Evolutionary conservation across 2,797 vertebrate species (phyloP).

Genomic region (Enteromius treurensis): DNA sequence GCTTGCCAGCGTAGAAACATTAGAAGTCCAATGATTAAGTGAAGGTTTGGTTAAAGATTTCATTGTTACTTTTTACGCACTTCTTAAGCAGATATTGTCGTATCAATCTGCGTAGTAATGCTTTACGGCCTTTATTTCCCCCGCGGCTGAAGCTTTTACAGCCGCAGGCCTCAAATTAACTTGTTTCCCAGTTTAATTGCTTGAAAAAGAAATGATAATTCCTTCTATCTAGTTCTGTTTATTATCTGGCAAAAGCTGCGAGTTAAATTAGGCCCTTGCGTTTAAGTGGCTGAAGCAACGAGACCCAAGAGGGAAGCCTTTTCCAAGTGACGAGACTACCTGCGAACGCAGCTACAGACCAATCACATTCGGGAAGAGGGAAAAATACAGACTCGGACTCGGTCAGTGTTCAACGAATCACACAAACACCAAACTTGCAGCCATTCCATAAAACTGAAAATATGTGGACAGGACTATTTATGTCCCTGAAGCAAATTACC

Average conservation of each 20-base stretch:
- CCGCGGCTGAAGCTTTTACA: slow-evolving; percentile 55
- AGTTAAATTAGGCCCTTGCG: slow-evolving; percentile 45
- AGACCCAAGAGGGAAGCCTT: neutral
- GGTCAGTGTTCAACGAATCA: neutral
- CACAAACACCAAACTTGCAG: slow-evolving; percentile 31
- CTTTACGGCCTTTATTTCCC: neutral
- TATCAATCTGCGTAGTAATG: neutral
- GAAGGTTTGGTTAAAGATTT: slow-evolving; percentile 4
- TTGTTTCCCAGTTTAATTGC: slow-evolving; percentile 63
- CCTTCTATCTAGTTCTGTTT: slow-evolving; percentile 13
- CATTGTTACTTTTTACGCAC: neutral
- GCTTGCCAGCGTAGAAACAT: neutral
- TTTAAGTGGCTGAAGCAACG: neutral
- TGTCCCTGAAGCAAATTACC: slow-evolving; percentile 40
- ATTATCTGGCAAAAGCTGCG: slow-evolving; percentile 43
- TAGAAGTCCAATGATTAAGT: neutral
- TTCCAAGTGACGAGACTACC: neutral
- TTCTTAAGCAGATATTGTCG: neutral
- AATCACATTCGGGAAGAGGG: too few relatives aligned
- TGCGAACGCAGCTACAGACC: neutral
- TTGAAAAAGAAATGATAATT: slow-evolving; percentile 60
- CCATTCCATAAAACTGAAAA: slow-evolving; percentile 51
- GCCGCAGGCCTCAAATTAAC: slow-evolving; percentile 64
- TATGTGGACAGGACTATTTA: slow-evolving; percentile 36
- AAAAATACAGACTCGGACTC: neutral